These are phyloP conservation scores for Myotis davidii DNA, from an alignment of 2,113 vertebrate genomes.

Conservation along the genomic window DNA sequence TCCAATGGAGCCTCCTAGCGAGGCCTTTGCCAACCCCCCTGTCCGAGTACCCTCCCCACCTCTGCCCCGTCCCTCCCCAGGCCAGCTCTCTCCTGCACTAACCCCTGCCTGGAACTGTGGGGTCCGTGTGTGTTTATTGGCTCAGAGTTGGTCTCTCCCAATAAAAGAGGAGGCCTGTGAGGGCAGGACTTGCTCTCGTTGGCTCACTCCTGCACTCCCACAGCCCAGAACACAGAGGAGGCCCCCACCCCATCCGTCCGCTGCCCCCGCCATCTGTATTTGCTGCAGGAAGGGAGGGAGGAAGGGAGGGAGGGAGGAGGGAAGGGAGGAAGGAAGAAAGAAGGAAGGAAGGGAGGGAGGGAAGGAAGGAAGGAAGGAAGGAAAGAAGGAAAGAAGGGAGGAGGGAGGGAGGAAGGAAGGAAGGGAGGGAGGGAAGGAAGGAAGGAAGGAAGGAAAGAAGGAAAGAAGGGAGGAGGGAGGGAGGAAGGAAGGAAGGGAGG, in stretches of 20 bases:
- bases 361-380: no score
- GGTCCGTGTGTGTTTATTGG: not conserved
- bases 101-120: not conserved
- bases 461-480: no score
- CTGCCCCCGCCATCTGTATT: not conserved
- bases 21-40: not conserved
- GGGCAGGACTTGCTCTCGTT: not conserved
- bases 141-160: not conserved
- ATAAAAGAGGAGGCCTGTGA: not conserved
- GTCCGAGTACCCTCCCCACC: not conserved
- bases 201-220: not conserved
- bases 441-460: no score
- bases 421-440: no score
- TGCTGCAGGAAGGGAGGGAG: not conserved
- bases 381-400: no score
- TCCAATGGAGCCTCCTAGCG: not conserved
- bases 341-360: no score
- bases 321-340: no score
- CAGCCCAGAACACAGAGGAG: not conserved
- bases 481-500: not conserved
- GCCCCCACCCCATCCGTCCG: no score
- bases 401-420: no score
- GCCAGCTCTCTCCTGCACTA: not conserved
- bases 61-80: not conserved
- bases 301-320: no score